Percentiles rank a stretch among this genome's conserved stretches.
Evolutionary conservation across 1,140 invertebrate genomes (phyloP).

Genomic region (Bombus confusus): DNA sequence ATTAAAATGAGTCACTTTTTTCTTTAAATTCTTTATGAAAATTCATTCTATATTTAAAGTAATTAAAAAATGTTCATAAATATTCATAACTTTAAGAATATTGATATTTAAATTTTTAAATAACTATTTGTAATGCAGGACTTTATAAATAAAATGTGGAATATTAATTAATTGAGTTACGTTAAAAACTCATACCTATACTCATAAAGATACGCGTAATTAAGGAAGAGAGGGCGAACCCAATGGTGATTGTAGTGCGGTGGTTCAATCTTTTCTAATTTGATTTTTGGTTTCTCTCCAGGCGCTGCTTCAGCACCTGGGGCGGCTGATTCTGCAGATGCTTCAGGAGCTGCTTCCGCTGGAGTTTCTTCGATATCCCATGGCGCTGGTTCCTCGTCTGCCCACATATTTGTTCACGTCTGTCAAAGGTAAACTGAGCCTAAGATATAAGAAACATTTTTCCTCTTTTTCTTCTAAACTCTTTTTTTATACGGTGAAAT

Average conservation of each 20-base stretch:
- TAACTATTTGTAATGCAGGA: too few species aligned
- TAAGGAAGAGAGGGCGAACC: slow-evolving; percentile 90
- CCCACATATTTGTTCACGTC: slow-evolving; percentile 72
- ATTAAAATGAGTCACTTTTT: not conserved
- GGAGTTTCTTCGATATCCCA: slow-evolving; percentile 73
- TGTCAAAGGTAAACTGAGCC: slow-evolving; percentile 12
- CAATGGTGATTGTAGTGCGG: slow-evolving; percentile 86
- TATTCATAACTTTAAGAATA: too few species aligned
- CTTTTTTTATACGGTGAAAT: not conserved
- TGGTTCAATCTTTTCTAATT: slow-evolving; percentile 76
- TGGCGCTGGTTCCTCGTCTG: slow-evolving; percentile 75
- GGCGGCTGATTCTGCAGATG: slow-evolving; percentile 45
- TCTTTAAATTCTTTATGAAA: not conserved
- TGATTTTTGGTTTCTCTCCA: slow-evolving; percentile 35
- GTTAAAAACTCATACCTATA: slow-evolving; percentile 83
- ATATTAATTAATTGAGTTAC: not conserved
- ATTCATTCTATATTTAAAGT: not conserved
- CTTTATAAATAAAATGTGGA: not conserved
- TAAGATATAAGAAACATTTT: slow-evolving; percentile 2
- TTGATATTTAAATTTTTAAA: too few species aligned
- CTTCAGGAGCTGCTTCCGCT: slow-evolving; percentile 48
- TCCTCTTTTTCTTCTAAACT: not conserved
- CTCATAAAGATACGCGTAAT: slow-evolving; percentile 92
- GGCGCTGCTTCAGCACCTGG: slow-evolving; percentile 46
- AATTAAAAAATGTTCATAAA: not conserved